Conservation (phyloP, 2,797 vertebrate genomes). For the Epinephelus malabaricus region DNA sequence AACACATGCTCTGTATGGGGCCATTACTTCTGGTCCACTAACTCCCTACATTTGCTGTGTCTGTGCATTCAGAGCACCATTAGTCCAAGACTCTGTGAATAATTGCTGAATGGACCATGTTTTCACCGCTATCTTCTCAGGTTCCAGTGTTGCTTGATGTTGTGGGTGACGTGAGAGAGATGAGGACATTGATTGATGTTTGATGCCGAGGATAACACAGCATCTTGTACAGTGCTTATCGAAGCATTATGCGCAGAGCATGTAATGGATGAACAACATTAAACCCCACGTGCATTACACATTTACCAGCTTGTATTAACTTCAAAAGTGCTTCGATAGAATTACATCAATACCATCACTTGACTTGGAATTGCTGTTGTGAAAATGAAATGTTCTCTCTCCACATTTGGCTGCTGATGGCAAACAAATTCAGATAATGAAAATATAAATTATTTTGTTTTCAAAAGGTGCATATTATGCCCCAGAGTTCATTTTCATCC, state of each 20-base stretch:
- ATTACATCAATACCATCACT: slow-evolving; percentile 56
- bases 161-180: slow-evolving; percentile 61
- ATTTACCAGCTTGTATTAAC: slow-evolving; percentile 55
- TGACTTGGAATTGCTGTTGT: slow-evolving; percentile 58
- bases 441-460: slow-evolving; percentile 77
- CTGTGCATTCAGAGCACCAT: slow-evolving; percentile 83
- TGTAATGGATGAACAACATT: slow-evolving; percentile 49
- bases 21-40: slow-evolving; percentile 81
- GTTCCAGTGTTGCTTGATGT: slow-evolving; percentile 69
- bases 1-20: slow-evolving; percentile 78
- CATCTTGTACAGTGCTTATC: slow-evolving; percentile 44
- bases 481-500: slow-evolving; percentile 65
- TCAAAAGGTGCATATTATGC: slow-evolving; percentile 77
- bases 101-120: slow-evolving; percentile 84
- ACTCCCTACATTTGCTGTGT: slow-evolving; percentile 80
- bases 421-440: slow-evolving; percentile 62
- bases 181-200: slow-evolving; percentile 68
- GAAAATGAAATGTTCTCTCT: slow-evolving; percentile 59
- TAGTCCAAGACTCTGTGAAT: slow-evolving; percentile 85
- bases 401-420: slow-evolving; percentile 57
- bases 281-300: slow-evolving; percentile 43
- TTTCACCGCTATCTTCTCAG: slow-evolving; percentile 78
- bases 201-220: slow-evolving; percentile 51
- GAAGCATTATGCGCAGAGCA: slow-evolving; percentile 19
- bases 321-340: slow-evolving; percentile 49